Evolutionary conservation across 2,113 vertebrate genomes (phyloP), one percentile per base, ranked within the genome.

Genomic region (Triplophysa dalaica): DNA sequence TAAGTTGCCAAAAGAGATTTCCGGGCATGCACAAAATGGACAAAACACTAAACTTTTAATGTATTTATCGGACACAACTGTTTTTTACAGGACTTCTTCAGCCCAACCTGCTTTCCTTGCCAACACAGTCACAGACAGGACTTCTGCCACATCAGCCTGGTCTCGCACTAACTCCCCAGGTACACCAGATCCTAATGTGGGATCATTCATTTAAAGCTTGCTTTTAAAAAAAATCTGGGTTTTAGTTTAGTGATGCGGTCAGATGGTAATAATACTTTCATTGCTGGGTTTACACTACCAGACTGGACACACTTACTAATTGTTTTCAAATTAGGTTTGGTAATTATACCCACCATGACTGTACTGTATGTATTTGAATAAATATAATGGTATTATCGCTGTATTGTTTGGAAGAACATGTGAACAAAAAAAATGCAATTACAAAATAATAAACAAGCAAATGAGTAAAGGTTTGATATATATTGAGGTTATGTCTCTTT

Each of bases 111-210:
- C 91, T 99, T 63, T 93, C 96, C 60, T 93, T 97, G 68, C 94
- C 94, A 2, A 75, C 86, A 11, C 96, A 97, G 87, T 94, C 94
- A 67, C 96, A 96, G 85, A 88, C 90, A 61, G 89, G 93, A 54
- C 93, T 97, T 22, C 91, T 98, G 22, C 96, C 94, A 78, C 95
- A 97, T n/a, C 98, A 99, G 21, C 89, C 95, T 0, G 96, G 96
- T 17, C 91, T 96, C 45, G 94, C 96, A 82, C 89, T 98, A 76
- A 91, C 95, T 1, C 94, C 97, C 16, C 98, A 99, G 94, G 98
- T 98, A 92, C 91, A 80, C n/a, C 54, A 1, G 17, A 56, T 8
- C 41, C 38, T 19, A 4, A 62, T 64, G 21, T 9, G 22, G 21
- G 9, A 48, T 29, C 45, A 62, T 13, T 16, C 22, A 50, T 50